These are phyloP conservation scores for Zenarchopterus dispar DNA, from an alignment of 2,797 vertebrate genomes.

Conservation along the genomic window DNA sequence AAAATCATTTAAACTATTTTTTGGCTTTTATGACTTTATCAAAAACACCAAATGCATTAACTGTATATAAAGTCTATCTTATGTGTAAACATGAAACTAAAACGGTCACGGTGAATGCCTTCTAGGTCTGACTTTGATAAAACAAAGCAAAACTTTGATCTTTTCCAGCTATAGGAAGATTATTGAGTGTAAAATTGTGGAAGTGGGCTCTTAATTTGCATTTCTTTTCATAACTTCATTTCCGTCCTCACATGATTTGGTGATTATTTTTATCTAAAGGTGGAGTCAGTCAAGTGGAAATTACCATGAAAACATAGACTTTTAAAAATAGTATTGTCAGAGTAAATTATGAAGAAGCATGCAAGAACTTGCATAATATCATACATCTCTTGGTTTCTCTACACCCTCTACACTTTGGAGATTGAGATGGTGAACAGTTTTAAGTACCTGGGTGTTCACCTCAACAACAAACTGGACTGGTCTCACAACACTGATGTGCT, in stretches of 20 bases:
- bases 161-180: slow-evolving; percentile 47
- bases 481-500: too few relatives aligned
- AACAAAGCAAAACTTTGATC: slow-evolving; percentile 57
- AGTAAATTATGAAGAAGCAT: slow-evolving; percentile 29
- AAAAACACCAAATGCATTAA: slow-evolving; percentile 16
- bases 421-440: too few relatives aligned
- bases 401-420: too few relatives aligned
- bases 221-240: slow-evolving; percentile 54
- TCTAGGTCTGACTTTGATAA: slow-evolving; percentile 51
- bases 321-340: slow-evolving; percentile 32
- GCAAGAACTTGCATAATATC: slow-evolving; percentile 21
- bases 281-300: slow-evolving; percentile 46
- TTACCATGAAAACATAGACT: slow-evolving; percentile 45
- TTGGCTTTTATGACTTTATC: slow-evolving; percentile 31
- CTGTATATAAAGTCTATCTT: slow-evolving; percentile 43
- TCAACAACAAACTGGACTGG: too few relatives aligned
- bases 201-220: slow-evolving; percentile 62
- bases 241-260: slow-evolving; percentile 51
- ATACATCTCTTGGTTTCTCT: slow-evolving; percentile 6
- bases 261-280: slow-evolving; percentile 63
- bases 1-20: slow-evolving; percentile 50
- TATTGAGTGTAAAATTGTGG: slow-evolving; percentile 64
- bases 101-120: slow-evolving; percentile 42
- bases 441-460: too few relatives aligned
- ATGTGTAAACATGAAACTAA: slow-evolving; percentile 40